Base-by-base conservation (phyloP, 2,797 vertebrate genomes). In the Schizothorax lantsangensis region DNA sequence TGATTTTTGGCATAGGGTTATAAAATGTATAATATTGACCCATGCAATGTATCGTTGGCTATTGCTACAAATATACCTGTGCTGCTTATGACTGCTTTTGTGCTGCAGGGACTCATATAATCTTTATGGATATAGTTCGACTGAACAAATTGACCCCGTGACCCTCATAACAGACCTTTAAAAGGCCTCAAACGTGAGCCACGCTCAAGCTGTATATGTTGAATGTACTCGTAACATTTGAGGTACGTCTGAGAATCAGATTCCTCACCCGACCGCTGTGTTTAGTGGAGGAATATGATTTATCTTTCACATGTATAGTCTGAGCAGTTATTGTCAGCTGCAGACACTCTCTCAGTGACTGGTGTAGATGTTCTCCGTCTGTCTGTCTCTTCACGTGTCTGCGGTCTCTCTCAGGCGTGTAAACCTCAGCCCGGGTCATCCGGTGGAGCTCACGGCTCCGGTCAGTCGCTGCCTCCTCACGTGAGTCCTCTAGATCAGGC, bases 361-460 rank as follows among this genome's bases (percentile, higher is more conserved):
- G n/a, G 14, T 77, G 47, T 36, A n/a, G 52, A 26, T 9, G 54
- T 23, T 45, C 38, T 66, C 21, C 36, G 2, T 78, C 38, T 40
- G 4, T 64, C 26, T 69, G 10, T 59, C 36, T 83, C 17, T 54
- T 36, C 38, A 15, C 38, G 66, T 89, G 91, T 10, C 90, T 86
- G 85, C 84, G 93, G 71, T 78, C 40, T 36, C 79, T 79, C 89
- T 30, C 95, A 99, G 98, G 96, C 97, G 93, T 98, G 97, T 95
- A 99, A 98, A 95, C 97, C 98, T 95, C 97, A 98, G 43, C 69
- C 95, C 97, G 97, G 96, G 97, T 96, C 94, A 96, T 94, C 79
- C 19, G 84, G 83, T 19, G 73, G 97, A 94, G 95, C 95, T 95
- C 97, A 97, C 93, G 96, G 96, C 95, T 96, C 96, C 94, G 95